A percentile compares a stretch with the other conserved stretches of the same genome.
Evolutionary conservation across 2,113 vertebrate genomes (phyloP).

Genomic region (Triplophysa tibetana): DNA sequence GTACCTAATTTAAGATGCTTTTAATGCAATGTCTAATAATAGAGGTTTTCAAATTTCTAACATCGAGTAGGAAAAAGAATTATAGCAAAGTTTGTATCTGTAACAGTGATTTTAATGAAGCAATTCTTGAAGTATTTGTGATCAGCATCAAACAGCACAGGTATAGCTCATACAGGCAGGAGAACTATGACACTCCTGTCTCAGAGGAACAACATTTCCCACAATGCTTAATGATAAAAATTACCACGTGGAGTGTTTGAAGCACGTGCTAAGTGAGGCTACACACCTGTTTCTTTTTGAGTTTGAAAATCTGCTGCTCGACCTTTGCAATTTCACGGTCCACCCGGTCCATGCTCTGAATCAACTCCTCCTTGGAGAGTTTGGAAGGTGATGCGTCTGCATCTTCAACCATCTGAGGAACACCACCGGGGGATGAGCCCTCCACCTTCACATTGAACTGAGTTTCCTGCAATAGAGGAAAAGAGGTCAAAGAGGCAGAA

Average conservation of each 20-base stretch:
- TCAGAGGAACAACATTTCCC: conserved; percentile 21
- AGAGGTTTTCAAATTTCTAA: too few relatives aligned
- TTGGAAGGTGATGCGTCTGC: conserved; percentile 96
- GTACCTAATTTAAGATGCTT: too few relatives aligned
- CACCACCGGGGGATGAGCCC: conserved; percentile 81
- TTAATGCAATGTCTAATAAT: too few relatives aligned
- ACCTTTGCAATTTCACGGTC: conserved; percentile 98
- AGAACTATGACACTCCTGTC: background rate
- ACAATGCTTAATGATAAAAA: conserved; percentile 21
- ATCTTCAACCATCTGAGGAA: conserved; percentile 82
- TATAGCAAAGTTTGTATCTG: too few relatives aligned
- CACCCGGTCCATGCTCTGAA: conserved; percentile 99
- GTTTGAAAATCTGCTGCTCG: conserved; percentile 96
- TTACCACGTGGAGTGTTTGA: background rate
- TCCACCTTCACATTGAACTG: conserved; percentile 85
- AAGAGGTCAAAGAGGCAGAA: background rate
- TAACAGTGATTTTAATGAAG: background rate
- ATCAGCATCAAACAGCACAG: background rate
- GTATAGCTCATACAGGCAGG: background rate
- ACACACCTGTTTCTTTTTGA: conserved; percentile 97
- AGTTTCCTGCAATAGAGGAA: conserved; percentile 77
- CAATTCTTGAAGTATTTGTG: conserved; percentile 9
- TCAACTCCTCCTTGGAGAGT: conserved; percentile 96
- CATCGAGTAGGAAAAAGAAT: too few relatives aligned
- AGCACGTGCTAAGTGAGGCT: background rate